These are phyloP conservation scores for Zenarchopterus dispar DNA, from an alignment of 2,797 vertebrate species.

Conservation along the genomic window DNA sequence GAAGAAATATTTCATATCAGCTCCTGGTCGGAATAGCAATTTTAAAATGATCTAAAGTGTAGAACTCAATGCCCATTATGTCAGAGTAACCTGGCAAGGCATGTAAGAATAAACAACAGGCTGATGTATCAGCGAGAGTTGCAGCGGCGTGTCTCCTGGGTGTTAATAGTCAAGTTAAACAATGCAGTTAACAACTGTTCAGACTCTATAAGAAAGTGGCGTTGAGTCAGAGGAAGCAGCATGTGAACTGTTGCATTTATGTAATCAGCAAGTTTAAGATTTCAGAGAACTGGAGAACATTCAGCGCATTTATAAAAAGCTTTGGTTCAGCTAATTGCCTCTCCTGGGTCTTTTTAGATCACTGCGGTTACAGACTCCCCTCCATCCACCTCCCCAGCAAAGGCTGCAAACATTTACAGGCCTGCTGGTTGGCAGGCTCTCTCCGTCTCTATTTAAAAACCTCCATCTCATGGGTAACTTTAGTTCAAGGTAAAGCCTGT, in stretches of 20 bases:
- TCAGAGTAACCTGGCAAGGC: no score
- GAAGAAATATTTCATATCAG: not conserved
- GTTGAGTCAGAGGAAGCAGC: slow-evolving; percentile 16
- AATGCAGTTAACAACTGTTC: not conserved
- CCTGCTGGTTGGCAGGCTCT: slow-evolving; percentile 63
- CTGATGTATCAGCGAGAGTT: not conserved
- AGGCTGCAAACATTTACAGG: slow-evolving; percentile 72
- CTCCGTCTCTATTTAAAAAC: slow-evolving; percentile 56
- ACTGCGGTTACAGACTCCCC: slow-evolving; percentile 50
- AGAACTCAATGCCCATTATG: slow-evolving; percentile 12
- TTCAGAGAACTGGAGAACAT: slow-evolving; percentile 52
- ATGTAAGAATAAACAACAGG: slow-evolving; percentile 31
- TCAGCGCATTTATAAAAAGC: slow-evolving; percentile 52
- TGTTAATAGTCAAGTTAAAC: not conserved
- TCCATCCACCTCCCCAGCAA: slow-evolving; percentile 36
- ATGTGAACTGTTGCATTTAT: slow-evolving; percentile 23
- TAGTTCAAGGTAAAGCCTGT: slow-evolving; percentile 40
- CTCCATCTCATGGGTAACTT: slow-evolving; percentile 48
- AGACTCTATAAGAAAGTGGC: slow-evolving; percentile 13
- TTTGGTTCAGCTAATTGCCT: slow-evolving; percentile 69
- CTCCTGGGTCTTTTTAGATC: slow-evolving; percentile 61
- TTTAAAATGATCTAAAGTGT: slow-evolving; percentile 1
- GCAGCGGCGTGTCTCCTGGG: no score
- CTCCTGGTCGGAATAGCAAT: not conserved
- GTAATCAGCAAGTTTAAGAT: slow-evolving; percentile 36